Conservation (phyloP, 1,140 invertebrate species). For the Paralvinella palmiformis region DNA sequence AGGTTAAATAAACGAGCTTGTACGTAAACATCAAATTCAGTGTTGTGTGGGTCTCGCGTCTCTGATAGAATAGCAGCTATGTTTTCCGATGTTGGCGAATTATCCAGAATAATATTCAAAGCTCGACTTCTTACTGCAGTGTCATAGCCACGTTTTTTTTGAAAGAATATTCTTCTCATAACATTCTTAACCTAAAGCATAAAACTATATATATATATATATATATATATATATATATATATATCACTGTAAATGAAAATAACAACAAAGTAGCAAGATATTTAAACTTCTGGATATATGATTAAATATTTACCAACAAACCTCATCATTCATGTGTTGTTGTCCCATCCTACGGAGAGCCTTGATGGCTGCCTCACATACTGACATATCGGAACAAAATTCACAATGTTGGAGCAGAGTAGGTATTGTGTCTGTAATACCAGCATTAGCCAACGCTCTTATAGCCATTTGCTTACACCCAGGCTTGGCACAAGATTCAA, state of each 20-base stretch:
- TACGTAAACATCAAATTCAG: constrained; percentile 24
- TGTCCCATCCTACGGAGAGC: constrained; percentile 31
- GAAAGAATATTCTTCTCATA: constrained; percentile 38
- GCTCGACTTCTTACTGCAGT: constrained; percentile 36
- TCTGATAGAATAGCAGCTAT: constrained; percentile 32
- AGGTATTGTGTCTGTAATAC: constrained; percentile 28
- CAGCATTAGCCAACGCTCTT: constrained; percentile 29
- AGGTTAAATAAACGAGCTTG: constrained; percentile 31
- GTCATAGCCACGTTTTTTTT: constrained; percentile 37
- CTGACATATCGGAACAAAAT: constrained; percentile 21
- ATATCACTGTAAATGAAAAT: not conserved
- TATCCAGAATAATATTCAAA: constrained; percentile 31
- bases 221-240: not conserved
- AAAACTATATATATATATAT: not conserved
- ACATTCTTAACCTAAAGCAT: constrained; percentile 29
- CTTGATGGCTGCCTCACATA: constrained; percentile 35
- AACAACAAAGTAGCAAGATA: not conserved
- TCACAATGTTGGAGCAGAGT: constrained; percentile 25
- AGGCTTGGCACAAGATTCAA: not conserved
- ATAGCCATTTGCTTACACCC: not conserved
- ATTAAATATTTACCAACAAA: not conserved
- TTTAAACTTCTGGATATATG: not conserved
- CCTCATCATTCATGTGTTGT: not conserved
- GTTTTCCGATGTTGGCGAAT: constrained; percentile 23
- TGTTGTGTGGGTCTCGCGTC: constrained; percentile 17